These are phyloP conservation scores for Speoplatyrhinus poulsoni DNA, from an alignment of 2,113 vertebrate genomes.

Conservation along the genomic window DNA sequence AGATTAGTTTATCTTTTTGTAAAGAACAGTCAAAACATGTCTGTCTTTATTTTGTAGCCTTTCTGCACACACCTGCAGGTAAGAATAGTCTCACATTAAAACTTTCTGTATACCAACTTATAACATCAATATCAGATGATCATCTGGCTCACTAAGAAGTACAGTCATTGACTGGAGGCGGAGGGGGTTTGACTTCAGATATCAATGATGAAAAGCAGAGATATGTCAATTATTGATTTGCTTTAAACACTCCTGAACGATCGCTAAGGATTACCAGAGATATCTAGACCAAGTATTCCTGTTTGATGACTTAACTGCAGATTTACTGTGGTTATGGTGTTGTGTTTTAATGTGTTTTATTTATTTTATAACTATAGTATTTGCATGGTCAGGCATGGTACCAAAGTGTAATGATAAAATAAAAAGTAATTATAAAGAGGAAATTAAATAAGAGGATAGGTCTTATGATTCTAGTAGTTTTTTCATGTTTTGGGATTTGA, in stretches of 20 bases:
- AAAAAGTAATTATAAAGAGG: too few relatives aligned
- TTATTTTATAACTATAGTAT: too few relatives aligned
- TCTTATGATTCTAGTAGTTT: too few relatives aligned
- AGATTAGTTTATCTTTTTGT: too few relatives aligned
- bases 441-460: too few relatives aligned
- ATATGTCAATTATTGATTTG: constrained; percentile 1
- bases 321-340: constrained; percentile 16
- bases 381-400: too few relatives aligned
- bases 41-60: neutral
- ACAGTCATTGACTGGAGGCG: constrained; percentile 6
- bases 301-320: constrained; percentile 28
- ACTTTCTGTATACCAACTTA: neutral
- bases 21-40: too few relatives aligned
- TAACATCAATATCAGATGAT: neutral
- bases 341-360: constrained; percentile 23
- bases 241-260: constrained; percentile 24
- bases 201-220: neutral
- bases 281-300: constrained; percentile 32
- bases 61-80: neutral
- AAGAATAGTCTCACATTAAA: neutral
- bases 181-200: neutral
- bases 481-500: too few relatives aligned
- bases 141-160: constrained; percentile 29
- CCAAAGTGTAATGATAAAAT: too few relatives aligned
- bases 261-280: constrained; percentile 8